Conservation (phyloP, 1,140 invertebrate genomes). For the Stratiolaelaps scimitus region DNA sequence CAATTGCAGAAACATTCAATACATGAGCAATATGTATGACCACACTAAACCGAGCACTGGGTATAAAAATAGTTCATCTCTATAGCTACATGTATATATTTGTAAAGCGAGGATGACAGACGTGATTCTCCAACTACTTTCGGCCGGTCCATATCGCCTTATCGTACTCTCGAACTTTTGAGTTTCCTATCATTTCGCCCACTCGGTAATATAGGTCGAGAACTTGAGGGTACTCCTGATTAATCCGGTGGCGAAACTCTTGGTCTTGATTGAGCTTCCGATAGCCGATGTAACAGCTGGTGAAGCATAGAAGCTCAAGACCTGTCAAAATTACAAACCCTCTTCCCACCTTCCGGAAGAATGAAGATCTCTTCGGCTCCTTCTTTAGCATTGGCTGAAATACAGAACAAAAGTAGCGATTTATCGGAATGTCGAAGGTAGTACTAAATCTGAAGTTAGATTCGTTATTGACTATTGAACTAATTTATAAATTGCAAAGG, state of each 20-base stretch:
- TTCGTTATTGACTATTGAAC: too few species aligned
- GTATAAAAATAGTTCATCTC: too few species aligned
- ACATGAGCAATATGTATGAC: too few species aligned
- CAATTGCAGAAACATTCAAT: not conserved
- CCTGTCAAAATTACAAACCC: not conserved
- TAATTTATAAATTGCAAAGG: too few species aligned
- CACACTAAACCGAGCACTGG: not conserved
- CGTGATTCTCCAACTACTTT: not conserved
- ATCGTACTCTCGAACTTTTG: not conserved
- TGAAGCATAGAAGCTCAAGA: not conserved
- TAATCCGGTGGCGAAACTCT: not conserved
- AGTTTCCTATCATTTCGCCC: not conserved
- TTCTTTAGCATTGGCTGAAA: conserved; percentile 23
- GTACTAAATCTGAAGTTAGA: too few species aligned
- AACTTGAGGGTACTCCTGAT: not conserved
- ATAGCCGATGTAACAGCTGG: not conserved
- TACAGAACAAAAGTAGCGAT: not conserved
- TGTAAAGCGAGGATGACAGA: too few species aligned
- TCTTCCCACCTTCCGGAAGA: not conserved
- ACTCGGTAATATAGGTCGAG: not conserved
- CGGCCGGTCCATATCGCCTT: not conserved
- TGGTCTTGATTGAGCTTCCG: not conserved
- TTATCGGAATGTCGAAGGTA: too few species aligned
- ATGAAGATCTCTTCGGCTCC: not conserved
- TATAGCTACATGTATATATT: too few species aligned